Conservation (phyloP, 2,797 vertebrate genomes). For the Centropyge bicolor region DNA sequence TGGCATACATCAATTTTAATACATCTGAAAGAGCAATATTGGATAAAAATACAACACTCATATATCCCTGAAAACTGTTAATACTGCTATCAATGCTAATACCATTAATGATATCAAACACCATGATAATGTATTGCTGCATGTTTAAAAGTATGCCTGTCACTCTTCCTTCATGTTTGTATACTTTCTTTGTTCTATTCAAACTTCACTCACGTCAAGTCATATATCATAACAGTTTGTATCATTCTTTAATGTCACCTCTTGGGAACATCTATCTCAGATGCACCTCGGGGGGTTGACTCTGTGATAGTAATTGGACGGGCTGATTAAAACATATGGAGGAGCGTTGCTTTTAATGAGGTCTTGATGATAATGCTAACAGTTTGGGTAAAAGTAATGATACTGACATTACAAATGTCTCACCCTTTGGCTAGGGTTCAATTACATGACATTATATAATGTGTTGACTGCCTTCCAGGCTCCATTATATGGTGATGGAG, state of each 20-base stretch:
- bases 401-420: constrained; percentile 40
- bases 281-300: constrained; percentile 36
- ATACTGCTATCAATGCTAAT: too few species aligned
- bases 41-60: background rate
- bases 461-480: constrained; percentile 59
- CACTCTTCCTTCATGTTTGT: background rate
- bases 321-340: constrained; percentile 61
- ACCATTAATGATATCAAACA: too few species aligned
- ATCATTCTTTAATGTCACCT: constrained; percentile 29
- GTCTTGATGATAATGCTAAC: constrained; percentile 51
- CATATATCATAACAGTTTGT: constrained; percentile 15
- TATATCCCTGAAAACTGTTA: too few species aligned
- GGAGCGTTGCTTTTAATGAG: constrained; percentile 48
- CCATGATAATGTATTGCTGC: too few species aligned
- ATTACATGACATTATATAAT: constrained; percentile 45
- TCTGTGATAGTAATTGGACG: constrained; percentile 44
- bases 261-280: constrained; percentile 20
- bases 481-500: constrained; percentile 46
- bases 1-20: too few species aligned
- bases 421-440: constrained; percentile 53
- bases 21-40: too few species aligned
- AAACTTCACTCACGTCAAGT: background rate
- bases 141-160: background rate
- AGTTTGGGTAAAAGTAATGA: constrained; percentile 58
- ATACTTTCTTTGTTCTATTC: background rate